These are phyloP conservation scores for Meleagris gallopavo DNA, from an alignment of 2,113 vertebrate genomes.

Conservation along the genomic window DNA sequence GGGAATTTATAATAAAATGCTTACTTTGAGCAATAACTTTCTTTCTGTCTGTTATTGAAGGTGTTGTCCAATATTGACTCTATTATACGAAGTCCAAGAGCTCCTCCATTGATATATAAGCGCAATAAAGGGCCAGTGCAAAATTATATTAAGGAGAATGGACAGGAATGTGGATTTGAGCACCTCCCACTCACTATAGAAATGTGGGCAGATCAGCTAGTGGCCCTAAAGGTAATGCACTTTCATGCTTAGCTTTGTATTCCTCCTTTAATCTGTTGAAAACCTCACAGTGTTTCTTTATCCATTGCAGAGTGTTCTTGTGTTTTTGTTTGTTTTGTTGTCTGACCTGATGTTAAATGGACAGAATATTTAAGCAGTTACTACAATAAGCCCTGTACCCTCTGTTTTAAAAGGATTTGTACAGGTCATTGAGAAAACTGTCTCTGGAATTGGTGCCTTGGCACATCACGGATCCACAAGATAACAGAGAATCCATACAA, in stretches of 20 bases:
- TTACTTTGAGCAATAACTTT: neutral
- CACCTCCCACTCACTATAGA: slow-evolving; percentile 83
- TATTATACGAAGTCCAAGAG: slow-evolving; percentile 77
- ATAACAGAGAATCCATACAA: slow-evolving; percentile 60
- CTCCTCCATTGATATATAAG: slow-evolving; percentile 75
- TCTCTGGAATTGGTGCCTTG: slow-evolving; percentile 79
- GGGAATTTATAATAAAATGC: neutral
- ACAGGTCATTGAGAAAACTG: slow-evolving; percentile 78
- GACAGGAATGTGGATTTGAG: slow-evolving; percentile 75
- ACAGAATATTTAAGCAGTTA: neutral
- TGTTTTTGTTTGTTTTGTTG: neutral
- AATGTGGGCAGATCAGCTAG: slow-evolving; percentile 87
- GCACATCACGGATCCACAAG: slow-evolving; percentile 55
- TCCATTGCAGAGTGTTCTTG: accelerated
- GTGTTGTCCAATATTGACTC: slow-evolving; percentile 80
- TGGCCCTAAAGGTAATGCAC: slow-evolving; percentile 80
- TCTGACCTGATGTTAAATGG: neutral
- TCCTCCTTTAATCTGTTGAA: neutral
- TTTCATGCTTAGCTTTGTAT: neutral
- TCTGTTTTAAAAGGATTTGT: slow-evolving; percentile 78
- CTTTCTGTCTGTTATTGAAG: slow-evolving; percentile 65
- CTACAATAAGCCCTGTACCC: no score
- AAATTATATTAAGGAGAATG: neutral
- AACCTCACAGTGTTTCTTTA: neutral
- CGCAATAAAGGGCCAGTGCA: slow-evolving; percentile 63